Evolutionary conservation across 2,113 vertebrate genomes (phyloP).

Genomic region (Rhea pennata): DNA sequence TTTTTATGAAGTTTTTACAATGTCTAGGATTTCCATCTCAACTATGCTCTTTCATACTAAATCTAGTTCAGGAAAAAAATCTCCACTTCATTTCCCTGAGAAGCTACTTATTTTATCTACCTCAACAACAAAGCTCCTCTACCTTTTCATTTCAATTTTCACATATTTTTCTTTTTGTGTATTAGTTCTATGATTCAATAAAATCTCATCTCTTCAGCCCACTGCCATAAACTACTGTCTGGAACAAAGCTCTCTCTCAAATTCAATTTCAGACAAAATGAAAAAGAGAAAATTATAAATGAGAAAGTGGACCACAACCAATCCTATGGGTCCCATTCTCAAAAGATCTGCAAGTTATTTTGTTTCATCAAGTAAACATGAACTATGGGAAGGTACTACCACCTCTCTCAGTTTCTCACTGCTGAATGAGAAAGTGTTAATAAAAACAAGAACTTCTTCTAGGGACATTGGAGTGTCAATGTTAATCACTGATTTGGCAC

Average conservation of each 20-base stretch:
- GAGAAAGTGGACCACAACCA: constrained; percentile 65
- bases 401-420: not conserved
- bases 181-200: constrained; percentile 70
- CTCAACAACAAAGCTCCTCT: constrained; percentile 71
- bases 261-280: constrained; percentile 79
- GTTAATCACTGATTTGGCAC: not conserved
- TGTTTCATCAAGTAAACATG: constrained; percentile 52
- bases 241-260: constrained; percentile 77
- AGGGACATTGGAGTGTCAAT: not conserved
- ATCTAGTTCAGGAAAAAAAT: constrained; percentile 46
- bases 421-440: constrained; percentile 9
- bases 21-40: constrained; percentile 38
- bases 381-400: not conserved
- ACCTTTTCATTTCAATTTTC: constrained; percentile 78
- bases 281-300: constrained; percentile 74
- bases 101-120: constrained; percentile 71
- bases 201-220: constrained; percentile 75
- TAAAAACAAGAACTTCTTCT: constrained; percentile 23
- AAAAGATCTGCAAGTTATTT: constrained; percentile 53
- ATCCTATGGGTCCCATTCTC: constrained; percentile 43
- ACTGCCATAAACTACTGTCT: constrained; percentile 67
- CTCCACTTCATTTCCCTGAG: constrained; percentile 63
- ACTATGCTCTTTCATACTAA: constrained; percentile 43
- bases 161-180: constrained; percentile 74
- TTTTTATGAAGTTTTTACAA: constrained; percentile 20